Evolutionary conservation across 2,797 vertebrate species (phyloP).

Genomic region (Phrynocephalus forsythii): DNA sequence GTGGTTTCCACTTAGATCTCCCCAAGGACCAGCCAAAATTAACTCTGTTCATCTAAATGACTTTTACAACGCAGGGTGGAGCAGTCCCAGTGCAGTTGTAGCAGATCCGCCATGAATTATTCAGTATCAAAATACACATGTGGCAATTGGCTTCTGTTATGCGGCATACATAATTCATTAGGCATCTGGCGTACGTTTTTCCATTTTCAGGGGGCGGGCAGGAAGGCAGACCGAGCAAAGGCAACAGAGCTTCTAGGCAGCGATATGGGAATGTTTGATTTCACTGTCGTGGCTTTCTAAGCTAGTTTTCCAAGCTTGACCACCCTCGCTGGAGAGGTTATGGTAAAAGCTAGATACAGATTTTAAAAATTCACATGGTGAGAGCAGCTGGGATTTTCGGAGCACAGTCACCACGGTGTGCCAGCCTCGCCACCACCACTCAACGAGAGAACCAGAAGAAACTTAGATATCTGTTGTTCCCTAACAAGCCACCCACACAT

Average conservation of each 20-base stretch:
- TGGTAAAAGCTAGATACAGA: neutral
- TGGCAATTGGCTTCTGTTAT: constrained; percentile 71
- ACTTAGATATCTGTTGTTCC: neutral
- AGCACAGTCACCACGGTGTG: neutral
- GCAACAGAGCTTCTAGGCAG: constrained; percentile 33
- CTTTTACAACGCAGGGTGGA: constrained; percentile 50
- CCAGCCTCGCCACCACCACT: neutral
- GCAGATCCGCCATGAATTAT: constrained; percentile 73
- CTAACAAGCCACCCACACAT: neutral
- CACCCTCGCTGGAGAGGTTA: constrained; percentile 4
- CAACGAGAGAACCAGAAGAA: neutral
- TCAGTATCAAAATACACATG: constrained; percentile 70
- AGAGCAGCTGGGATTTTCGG: constrained; percentile 16
- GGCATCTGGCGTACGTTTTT: constrained; percentile 67
- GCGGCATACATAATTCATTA: constrained; percentile 75
- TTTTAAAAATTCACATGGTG: constrained; percentile 24
- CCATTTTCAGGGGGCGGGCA: constrained; percentile 42
- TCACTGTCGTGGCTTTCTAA: constrained; percentile 20
- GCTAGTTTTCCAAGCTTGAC: neutral
- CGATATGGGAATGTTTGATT: constrained; percentile 30
- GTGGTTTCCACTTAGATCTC: constrained; percentile 31
- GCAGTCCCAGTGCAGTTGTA: constrained; percentile 54
- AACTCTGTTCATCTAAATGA: constrained; percentile 46
- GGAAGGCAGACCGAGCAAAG: constrained; percentile 47
- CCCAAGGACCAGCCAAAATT: constrained; percentile 53